Conservation (phyloP, 2,888 invertebrate species). For the Junonia oenone region DNA sequence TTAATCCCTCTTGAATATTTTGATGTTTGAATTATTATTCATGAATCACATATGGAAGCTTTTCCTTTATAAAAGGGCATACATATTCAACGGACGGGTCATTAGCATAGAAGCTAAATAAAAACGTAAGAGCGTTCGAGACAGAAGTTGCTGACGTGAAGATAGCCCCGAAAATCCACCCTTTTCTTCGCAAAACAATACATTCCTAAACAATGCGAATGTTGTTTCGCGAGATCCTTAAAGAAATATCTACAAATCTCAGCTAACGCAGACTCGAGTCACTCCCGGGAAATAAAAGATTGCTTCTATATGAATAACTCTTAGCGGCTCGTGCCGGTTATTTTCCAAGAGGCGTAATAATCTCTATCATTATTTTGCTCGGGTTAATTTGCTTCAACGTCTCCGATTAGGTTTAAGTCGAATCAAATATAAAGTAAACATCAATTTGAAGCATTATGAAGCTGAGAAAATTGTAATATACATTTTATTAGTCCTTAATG, state of each 20-base stretch:
- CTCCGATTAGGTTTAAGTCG: not conserved
- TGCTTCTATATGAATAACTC: slow-evolving; percentile 34
- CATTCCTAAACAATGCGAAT: slow-evolving; percentile 41
- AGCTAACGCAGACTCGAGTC: slow-evolving; percentile 37
- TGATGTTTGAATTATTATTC: not conserved
- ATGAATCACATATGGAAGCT: not conserved
- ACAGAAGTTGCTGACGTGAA: slow-evolving; percentile 11
- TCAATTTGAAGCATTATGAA: not conserved
- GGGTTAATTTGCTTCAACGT: slow-evolving; percentile 39
- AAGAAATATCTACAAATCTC: slow-evolving; percentile 55
- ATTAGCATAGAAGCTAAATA: not conserved
- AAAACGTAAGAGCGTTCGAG: slow-evolving; percentile 5
- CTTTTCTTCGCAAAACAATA: slow-evolving; percentile 22
- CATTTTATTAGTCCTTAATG: too few relatives aligned
- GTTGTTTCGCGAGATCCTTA: slow-evolving; percentile 47
- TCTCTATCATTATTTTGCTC: slow-evolving; percentile 42
- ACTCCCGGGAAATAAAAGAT: slow-evolving; percentile 64
- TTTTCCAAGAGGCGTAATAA: slow-evolving; percentile 60
- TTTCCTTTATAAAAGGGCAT: not conserved
- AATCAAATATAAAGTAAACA: not conserved
- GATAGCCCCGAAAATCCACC: slow-evolving; percentile 6
- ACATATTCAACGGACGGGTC: not conserved
- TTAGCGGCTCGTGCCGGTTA: slow-evolving; percentile 44
- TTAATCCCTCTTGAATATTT: not conserved
- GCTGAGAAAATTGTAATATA: too few relatives aligned